phyloP scores from a whole-genome alignment of 2,888 invertebrate genomes.

The Synanthedon myopaeformis region DNA sequence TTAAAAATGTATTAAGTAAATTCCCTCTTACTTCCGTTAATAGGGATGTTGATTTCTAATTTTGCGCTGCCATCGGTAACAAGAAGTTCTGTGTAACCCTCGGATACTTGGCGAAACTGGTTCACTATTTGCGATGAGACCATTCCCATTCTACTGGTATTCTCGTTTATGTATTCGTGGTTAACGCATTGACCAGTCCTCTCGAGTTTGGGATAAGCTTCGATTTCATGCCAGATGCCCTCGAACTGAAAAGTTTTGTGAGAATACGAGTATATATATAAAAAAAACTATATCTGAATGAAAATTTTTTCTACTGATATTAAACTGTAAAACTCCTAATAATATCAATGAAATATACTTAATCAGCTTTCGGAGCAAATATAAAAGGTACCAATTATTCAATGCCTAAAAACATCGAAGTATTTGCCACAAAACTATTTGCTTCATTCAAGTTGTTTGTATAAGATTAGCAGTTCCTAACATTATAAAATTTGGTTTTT shows the following conservation, averaged over 20 bases:
- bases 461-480: too few relatives aligned
- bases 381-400: too few relatives aligned
- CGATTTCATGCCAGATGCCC: constrained; percentile 41
- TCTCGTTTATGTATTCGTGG: constrained; percentile 22
- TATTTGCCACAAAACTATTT: too few relatives aligned
- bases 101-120: constrained; percentile 16
- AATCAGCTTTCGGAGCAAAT: too few relatives aligned
- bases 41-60: constrained; percentile 23
- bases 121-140: constrained; percentile 24
- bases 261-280: too few relatives aligned
- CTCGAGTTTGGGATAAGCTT: constrained; percentile 35
- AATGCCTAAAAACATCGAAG: too few relatives aligned
- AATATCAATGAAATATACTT: too few relatives aligned
- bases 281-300: too few relatives aligned
- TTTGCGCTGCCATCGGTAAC: constrained; percentile 26
- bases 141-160: constrained; percentile 20
- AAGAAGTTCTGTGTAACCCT: constrained; percentile 18
- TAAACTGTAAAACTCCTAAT: too few relatives aligned
- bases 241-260: constrained; percentile 21
- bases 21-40: constrained; percentile 18
- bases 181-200: constrained; percentile 37
- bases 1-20: background rate
- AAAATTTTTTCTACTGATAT: too few relatives aligned
- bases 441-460: too few relatives aligned
- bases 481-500: too few relatives aligned